Conservation (phyloP, 2,797 vertebrate genomes). For the Crocodylus rhombifer region DNA sequence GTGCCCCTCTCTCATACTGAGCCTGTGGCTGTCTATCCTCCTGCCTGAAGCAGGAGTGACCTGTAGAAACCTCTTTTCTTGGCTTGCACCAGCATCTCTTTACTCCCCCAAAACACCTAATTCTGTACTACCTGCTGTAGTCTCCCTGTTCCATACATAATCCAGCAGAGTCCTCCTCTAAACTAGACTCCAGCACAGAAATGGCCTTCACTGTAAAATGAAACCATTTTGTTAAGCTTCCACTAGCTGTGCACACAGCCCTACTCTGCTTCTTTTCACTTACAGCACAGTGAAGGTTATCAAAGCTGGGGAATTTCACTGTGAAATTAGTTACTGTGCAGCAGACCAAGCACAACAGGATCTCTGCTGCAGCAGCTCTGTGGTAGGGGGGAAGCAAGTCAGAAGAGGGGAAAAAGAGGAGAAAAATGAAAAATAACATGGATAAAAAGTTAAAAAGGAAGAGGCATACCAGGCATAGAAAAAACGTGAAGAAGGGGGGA, state of each 20-base stretch:
- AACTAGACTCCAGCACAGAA: background rate
- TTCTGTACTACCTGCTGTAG: background rate
- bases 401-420: background rate
- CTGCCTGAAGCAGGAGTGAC: slow-evolving; percentile 1
- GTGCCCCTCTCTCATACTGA: background rate
- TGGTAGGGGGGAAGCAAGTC: too few species aligned
- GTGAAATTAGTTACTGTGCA: background rate
- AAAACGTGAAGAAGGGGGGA: background rate
- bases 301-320: background rate
- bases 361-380: background rate
- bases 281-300: background rate
- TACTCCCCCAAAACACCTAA: background rate
- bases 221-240: background rate
- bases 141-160: background rate
- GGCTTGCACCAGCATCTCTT: background rate
- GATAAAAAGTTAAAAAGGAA: background rate
- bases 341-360: background rate
- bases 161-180: fast-evolving
- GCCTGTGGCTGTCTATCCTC: background rate
- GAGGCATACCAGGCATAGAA: background rate
- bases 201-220: background rate
- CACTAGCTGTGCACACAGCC: background rate
- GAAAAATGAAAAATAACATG: fast-evolving
- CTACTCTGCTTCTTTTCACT: background rate
- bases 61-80: background rate